Evolutionary conservation across 2,113 vertebrate genomes (phyloP).

Genomic region (Phalacrocorax carbo): DNA sequence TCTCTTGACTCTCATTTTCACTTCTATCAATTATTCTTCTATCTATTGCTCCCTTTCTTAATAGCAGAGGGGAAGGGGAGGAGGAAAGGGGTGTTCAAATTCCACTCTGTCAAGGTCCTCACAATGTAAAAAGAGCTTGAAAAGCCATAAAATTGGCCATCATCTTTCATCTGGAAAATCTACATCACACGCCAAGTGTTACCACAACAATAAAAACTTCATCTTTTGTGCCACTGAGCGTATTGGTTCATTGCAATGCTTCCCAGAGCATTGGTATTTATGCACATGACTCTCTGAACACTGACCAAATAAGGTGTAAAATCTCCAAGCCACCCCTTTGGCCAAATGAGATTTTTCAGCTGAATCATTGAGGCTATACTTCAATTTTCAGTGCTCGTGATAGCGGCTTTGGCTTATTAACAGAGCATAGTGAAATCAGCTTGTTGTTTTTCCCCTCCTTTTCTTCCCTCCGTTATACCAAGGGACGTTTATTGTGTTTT

Average conservation of each 20-base stretch:
- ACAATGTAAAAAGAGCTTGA: slow-evolving; percentile 11
- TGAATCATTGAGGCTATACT: neutral
- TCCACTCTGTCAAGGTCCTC: neutral
- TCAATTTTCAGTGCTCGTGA: neutral
- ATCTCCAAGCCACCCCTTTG: slow-evolving; percentile 20
- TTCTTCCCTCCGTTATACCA: neutral
- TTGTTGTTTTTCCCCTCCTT: neutral
- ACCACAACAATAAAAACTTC: neutral
- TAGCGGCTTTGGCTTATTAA: slow-evolving; percentile 4
- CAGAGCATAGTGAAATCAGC: neutral
- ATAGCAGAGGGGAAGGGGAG: neutral
- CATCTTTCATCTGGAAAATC: neutral
- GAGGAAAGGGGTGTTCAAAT: neutral
- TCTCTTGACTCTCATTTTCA: neutral
- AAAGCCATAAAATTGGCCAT: slow-evolving; percentile 29
- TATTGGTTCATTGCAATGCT: slow-evolving; percentile 3
- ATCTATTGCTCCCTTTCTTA: neutral
- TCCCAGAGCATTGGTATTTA: slow-evolving; percentile 20
- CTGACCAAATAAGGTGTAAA: slow-evolving; percentile 8
- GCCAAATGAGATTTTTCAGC: neutral
- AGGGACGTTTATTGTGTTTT: slow-evolving; percentile 7
- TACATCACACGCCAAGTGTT: neutral
- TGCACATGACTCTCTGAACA: neutral
- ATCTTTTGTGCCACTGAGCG: neutral
- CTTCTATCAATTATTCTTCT: neutral